Conservation (phyloP, 1,140 invertebrate genomes). For the Aleiodes sp. region DNA sequence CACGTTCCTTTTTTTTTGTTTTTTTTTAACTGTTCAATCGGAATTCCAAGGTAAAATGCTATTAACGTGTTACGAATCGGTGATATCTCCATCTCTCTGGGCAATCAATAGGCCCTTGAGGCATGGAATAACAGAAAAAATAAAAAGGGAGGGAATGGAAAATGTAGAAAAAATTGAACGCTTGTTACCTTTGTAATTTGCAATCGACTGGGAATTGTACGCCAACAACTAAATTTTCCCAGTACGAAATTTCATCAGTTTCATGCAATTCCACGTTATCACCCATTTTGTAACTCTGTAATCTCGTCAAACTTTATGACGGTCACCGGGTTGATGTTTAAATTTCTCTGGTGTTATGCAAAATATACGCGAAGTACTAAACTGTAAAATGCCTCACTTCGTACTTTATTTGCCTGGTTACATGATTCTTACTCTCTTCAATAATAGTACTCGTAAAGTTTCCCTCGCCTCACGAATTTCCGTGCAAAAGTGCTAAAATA, state of each 20-base stretch:
- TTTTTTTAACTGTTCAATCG: not conserved
- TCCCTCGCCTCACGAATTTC: not conserved
- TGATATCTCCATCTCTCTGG: not conserved
- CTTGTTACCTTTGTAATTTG: not conserved
- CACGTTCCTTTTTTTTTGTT: slow-evolving; percentile 24
- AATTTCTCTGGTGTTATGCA: not conserved
- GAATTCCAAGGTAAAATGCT: not conserved
- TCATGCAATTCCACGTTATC: not conserved
- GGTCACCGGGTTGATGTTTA: not conserved
- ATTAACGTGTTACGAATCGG: slow-evolving; percentile 21
- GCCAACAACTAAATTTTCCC: not conserved
- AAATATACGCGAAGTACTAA: not conserved
- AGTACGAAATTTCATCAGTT: not conserved
- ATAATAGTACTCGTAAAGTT: not conserved
- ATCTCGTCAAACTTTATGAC: not conserved
- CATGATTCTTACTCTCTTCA: no score
- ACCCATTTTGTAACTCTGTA: not conserved
- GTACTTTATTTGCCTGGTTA: no score
- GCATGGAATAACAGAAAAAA: not conserved
- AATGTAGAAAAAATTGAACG: not conserved
- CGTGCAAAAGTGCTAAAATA: no score
- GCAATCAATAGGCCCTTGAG: not conserved
- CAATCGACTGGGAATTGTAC: not conserved
- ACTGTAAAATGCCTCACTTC: not conserved
- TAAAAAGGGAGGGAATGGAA: not conserved